Evolutionary conservation across 2,797 vertebrate genomes (phyloP).

Genomic region (Sebastolobus alascanus): DNA sequence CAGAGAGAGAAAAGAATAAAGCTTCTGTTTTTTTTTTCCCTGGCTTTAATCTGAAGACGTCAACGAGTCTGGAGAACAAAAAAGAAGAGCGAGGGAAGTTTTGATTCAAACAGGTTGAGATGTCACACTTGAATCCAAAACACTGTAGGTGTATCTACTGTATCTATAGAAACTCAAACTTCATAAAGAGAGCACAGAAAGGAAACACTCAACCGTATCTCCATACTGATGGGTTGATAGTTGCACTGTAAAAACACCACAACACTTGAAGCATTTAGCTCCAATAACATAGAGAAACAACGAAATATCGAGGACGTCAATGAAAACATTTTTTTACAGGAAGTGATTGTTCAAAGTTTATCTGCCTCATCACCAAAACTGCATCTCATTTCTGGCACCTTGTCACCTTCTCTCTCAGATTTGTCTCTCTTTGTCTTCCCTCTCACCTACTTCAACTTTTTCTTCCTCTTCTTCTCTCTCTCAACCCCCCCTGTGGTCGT

Average conservation of each 20-base stretch:
- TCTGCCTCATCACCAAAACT: not conserved
- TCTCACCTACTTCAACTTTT: slow-evolving; percentile 14
- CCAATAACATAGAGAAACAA: not conserved
- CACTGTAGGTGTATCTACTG: not conserved
- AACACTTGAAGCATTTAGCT: not conserved
- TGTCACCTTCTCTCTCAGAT: not conserved
- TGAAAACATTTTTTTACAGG: not conserved
- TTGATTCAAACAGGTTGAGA: slow-evolving; percentile 34
- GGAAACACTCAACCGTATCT: not conserved
- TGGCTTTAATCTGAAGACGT: slow-evolving; percentile 28
- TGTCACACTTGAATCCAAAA: slow-evolving; percentile 20
- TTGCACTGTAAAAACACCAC: not conserved
- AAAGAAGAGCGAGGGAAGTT: not conserved
- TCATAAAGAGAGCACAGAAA: not conserved
- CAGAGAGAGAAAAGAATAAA: slow-evolving; percentile 46
- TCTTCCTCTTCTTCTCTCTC: not conserved
- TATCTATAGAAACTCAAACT: not conserved
- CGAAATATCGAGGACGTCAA: too few species aligned
- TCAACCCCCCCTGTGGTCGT: slow-evolving; percentile 1
- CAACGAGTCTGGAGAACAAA: slow-evolving; percentile 29
- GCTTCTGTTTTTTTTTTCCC: slow-evolving; percentile 20
- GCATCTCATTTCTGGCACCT: not conserved
- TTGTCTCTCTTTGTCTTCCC: not conserved
- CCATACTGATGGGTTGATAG: not conserved
- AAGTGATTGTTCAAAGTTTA: too few species aligned